Evolutionary conservation across 2,888 invertebrate species (phyloP).

Genomic region (Cephus rjabovi): DNA sequence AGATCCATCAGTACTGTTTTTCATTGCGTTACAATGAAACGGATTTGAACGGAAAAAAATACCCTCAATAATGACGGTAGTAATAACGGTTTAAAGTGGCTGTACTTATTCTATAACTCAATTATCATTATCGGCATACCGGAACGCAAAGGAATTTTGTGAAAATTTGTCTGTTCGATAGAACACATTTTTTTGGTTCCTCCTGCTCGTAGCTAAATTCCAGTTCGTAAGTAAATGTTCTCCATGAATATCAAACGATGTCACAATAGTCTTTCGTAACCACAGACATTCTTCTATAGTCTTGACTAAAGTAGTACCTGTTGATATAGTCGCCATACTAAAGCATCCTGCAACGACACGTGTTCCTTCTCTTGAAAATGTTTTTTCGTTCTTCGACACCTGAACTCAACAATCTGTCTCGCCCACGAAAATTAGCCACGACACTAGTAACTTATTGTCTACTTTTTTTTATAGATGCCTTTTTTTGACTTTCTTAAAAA

Average conservation of each 20-base stretch:
- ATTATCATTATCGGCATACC: no score
- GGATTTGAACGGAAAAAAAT: no score
- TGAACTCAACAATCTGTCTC: background rate
- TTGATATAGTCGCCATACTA: background rate
- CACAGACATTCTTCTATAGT: background rate
- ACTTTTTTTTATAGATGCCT: background rate
- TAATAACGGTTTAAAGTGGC: no score
- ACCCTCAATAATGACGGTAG: no score
- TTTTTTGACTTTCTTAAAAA: background rate
- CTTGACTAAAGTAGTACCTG: background rate
- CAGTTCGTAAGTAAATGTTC: background rate
- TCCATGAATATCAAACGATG: background rate
- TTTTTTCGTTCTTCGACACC: background rate
- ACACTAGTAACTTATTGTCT: background rate
- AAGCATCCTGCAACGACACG: background rate
- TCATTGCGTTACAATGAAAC: no score
- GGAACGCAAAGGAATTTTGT: background rate
- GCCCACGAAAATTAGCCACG: background rate
- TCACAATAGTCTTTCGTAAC: background rate
- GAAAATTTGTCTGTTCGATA: background rate
- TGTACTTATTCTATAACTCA: no score
- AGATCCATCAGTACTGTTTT: no score
- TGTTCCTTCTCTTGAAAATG: background rate
- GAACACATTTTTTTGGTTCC: background rate
- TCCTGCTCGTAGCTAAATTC: background rate